Base-by-base conservation (phyloP, 2,888 invertebrate genomes). In the Nematopogon swammerdamellus region DNA sequence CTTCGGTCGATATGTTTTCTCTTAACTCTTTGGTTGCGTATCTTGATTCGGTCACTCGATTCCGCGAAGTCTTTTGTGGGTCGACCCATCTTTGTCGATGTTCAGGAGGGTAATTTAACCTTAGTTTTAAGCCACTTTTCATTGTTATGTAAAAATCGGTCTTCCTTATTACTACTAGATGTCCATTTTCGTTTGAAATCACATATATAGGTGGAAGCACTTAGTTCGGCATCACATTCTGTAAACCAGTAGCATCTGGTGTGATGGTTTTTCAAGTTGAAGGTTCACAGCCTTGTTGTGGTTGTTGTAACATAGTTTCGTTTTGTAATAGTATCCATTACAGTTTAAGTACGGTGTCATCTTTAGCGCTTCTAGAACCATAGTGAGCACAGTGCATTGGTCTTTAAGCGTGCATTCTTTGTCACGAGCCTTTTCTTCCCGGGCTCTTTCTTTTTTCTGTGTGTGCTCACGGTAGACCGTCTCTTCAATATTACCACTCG, bases 331-430 rank as follows among this genome's bases (percentile, higher is more conserved):
- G 19, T 52, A 50, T 29, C 52, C 54, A 49, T 48, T 57, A 43
- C 52, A 54, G 17, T 48, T 43, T 42, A 52, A 36, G 45, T 50
- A 57, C 18, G 58, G 59, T 30, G 56, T 56, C 6, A 56, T 45
- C 51, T 58, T 58, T 1, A 58, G 55, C 17, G 59, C 48, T 47
- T 59, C 53, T 43, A 59, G 49, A 47, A 57, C 57, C 55, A 59
- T 56, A 6, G 58, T 49, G 4, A 58, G 53, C 14, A 58, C 6
- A 49, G 54, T 48, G 17, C 57, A 55, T 30, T 53, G 51, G 36
- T 52, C 18, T 25, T 14, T 44, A 11, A 49, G n/a, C 16, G 49
- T 45, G 16, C 4, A 29, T 45, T 49, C 18, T 52, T 59, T 59
- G 45, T 56, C 49, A 19, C 44, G 16, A 14, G 19, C 53, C 48